phyloP scores from a whole-genome alignment of 92 coral and sea anemone species.

The Porites evermanni region DNA sequence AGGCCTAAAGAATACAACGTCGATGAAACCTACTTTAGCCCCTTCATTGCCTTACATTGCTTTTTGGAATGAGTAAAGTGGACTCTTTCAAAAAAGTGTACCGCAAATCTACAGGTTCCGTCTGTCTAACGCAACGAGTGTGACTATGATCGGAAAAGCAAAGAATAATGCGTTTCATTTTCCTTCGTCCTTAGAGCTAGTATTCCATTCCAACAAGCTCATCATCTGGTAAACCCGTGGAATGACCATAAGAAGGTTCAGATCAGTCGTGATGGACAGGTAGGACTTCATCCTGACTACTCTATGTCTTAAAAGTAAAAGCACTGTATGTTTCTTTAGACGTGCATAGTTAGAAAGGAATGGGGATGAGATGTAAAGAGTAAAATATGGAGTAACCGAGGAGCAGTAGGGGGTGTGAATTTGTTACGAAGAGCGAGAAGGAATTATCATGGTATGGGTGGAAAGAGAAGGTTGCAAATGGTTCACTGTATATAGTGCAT shows the following conservation, averaged over 20 bases:
- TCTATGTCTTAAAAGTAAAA: neutral
- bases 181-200: slow-evolving; percentile 70
- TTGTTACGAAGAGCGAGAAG: no score
- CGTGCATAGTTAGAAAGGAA: neutral
- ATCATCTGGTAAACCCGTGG: slow-evolving; percentile 97
- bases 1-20: no score
- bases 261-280: slow-evolving; percentile 99
- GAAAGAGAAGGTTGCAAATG: neutral
- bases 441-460: neutral
- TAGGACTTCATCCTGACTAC: slow-evolving; percentile 1
- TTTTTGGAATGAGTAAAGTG: neutral
- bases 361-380: neutral
- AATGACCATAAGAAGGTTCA: slow-evolving; percentile 98
- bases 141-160: no score
- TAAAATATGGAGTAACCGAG: neutral
- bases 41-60: neutral
- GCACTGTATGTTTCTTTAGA: neutral
- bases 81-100: no score
- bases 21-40: no score
- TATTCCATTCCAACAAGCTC: slow-evolving; percentile 96
- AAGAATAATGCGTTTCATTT: neutral
- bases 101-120: no score
- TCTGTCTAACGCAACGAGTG: no score
- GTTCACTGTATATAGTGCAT: no score
- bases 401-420: neutral